phyloP scores from a whole-genome alignment of 2,797 vertebrate species.

The Smutsia gigantea region DNA sequence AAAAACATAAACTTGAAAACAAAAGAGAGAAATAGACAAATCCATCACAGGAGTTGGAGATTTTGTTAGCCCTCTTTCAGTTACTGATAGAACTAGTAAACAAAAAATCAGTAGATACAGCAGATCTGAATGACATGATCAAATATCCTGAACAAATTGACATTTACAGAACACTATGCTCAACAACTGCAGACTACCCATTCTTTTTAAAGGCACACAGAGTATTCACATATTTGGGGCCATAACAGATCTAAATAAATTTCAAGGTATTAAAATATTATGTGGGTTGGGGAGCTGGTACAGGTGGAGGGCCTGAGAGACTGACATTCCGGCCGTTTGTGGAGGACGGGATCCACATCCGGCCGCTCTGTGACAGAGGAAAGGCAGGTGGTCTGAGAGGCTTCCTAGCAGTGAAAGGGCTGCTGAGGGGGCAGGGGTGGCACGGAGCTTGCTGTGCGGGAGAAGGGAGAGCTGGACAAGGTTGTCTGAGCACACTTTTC shows the following conservation, averaged over 20 bases:
- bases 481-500: too few species aligned
- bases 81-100: neutral
- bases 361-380: too few species aligned
- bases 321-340: too few species aligned
- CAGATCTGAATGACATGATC: neutral
- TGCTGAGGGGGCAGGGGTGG: too few species aligned
- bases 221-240: neutral
- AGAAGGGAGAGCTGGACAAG: too few species aligned
- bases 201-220: neutral
- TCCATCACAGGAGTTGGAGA: neutral
- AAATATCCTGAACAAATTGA: neutral
- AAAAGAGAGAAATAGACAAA: neutral
- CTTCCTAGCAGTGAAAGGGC: too few species aligned
- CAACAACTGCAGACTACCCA: rapidly evolving
- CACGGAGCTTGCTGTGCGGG: too few species aligned
- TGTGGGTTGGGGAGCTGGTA: neutral
- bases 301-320: too few species aligned
- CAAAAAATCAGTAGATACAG: neutral
- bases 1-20: neutral
- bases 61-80: too few species aligned
- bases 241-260: neutral
- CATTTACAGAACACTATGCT: too few species aligned
- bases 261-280: neutral
- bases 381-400: too few species aligned
- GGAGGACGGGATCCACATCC: too few species aligned